Conservation (phyloP, 2,797 vertebrate genomes). For the Channa striata region DNA sequence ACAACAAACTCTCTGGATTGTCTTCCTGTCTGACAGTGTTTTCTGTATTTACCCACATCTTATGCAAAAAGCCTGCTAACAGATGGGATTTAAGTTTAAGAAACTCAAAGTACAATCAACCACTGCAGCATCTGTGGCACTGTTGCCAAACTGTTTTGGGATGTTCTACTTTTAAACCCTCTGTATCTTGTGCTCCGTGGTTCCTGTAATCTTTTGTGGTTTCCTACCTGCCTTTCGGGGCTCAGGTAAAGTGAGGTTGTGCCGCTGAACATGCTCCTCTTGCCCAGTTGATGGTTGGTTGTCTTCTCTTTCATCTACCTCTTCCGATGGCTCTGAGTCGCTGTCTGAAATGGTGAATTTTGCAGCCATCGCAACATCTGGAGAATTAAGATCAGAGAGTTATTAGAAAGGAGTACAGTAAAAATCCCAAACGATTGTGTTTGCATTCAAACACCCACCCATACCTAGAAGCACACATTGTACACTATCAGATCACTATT, state of each 20-base stretch:
- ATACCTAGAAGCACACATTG: neutral
- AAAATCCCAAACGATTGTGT: neutral
- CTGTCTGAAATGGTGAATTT: conserved; percentile 82
- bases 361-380: conserved; percentile 82
- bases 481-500: neutral
- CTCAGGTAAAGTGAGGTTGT: conserved; percentile 51
- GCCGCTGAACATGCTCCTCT: conserved; percentile 10
- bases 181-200: too few species aligned
- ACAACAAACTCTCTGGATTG: too few species aligned
- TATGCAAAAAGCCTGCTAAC: too few species aligned
- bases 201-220: neutral
- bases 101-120: too few species aligned
- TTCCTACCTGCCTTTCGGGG: conserved; percentile 60
- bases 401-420: neutral
- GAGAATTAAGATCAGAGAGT: neutral
- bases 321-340: conserved; percentile 82
- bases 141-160: too few species aligned
- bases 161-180: too few species aligned
- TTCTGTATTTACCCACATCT: too few species aligned
- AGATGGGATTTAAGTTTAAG: too few species aligned
- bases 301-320: conserved; percentile 61
- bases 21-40: too few species aligned
- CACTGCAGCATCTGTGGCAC: too few species aligned
- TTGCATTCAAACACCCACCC: neutral
- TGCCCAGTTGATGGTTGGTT: conserved; percentile 5